Evolutionary conservation across 1,140 invertebrate species (phyloP).

Genomic region (Pseudachorutes palmiensis): DNA sequence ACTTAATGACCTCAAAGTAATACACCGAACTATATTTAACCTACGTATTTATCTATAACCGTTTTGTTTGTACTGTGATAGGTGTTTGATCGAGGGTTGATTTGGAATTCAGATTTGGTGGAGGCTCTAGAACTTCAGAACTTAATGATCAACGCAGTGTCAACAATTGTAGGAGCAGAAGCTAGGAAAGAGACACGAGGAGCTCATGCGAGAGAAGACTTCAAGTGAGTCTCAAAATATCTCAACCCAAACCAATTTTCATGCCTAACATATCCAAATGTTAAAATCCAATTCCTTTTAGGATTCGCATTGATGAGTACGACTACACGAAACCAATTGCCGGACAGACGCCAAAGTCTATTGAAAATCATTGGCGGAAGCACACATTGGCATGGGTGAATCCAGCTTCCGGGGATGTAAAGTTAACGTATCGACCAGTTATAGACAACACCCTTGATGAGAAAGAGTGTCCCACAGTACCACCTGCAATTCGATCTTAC

Average conservation of each 20-base stretch:
- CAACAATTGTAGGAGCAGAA: slow-evolving; percentile 84
- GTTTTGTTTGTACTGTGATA: no score
- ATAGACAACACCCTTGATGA: slow-evolving; percentile 81
- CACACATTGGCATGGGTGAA: slow-evolving; percentile 77
- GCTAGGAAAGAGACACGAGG: slow-evolving; percentile 96
- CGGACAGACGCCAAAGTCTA: slow-evolving; percentile 60
- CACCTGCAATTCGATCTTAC: slow-evolving; percentile 84
- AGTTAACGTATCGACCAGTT: slow-evolving; percentile 77
- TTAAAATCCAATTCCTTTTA: slow-evolving; percentile 19
- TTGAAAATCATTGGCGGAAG: slow-evolving; percentile 91
- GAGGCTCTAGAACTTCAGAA: slow-evolving; percentile 97
- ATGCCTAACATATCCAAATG: no score
- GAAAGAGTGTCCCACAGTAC: slow-evolving; percentile 70
- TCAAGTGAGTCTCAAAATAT: no score
- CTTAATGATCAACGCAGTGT: slow-evolving; percentile 83
- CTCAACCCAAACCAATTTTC: no score
- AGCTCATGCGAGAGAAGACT: slow-evolving; percentile 95
- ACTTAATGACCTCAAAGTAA: slow-evolving; percentile 56
- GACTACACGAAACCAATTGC: slow-evolving; percentile 87
- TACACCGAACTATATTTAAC: no score
- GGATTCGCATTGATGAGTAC: slow-evolving; percentile 78
- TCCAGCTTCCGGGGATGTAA: slow-evolving; percentile 64
- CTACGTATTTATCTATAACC: no score
- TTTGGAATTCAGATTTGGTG: slow-evolving; percentile 96
- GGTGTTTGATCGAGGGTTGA: slow-evolving; percentile 54